Percentiles rank a stretch among this genome's conserved stretches.
phyloP scores from a whole-genome alignment of 2,888 invertebrate genomes.

The Crossocerus cetratus region DNA sequence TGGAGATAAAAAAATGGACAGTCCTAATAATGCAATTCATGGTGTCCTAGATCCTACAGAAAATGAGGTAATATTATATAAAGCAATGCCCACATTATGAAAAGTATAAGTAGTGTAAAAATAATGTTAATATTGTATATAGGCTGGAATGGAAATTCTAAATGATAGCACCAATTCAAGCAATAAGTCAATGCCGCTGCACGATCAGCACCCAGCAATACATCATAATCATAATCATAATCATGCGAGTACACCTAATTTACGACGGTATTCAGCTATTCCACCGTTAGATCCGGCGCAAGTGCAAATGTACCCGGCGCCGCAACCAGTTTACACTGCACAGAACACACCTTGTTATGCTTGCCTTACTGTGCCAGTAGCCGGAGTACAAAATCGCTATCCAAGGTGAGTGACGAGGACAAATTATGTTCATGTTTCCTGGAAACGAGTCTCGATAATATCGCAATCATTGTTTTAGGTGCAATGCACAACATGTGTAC shows the following conservation, averaged over 20 bases:
- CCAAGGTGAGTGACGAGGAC: conserved; percentile 62
- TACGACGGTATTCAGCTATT: conserved; percentile 71
- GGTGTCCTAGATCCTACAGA: conserved; percentile 61
- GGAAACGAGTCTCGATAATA: too few species aligned
- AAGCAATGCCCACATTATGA: not conserved
- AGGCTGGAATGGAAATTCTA: conserved; percentile 55
- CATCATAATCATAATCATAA: conserved; percentile 71
- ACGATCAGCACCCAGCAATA: conserved; percentile 67
- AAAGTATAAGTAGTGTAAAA: not conserved
- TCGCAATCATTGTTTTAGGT: conserved; percentile 51
- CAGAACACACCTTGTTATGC: conserved; percentile 72
- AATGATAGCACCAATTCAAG: conserved; percentile 63
- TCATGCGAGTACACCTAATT: conserved; percentile 64
- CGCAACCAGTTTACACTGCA: conserved; percentile 71
- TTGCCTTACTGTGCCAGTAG: conserved; percentile 72
- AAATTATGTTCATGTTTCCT: too few species aligned
- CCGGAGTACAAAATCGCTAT: conserved; percentile 72
- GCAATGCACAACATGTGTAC: conserved; percentile 72
- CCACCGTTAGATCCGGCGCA: conserved; percentile 70
- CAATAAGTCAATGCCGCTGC: conserved; percentile 63
- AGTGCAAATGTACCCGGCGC: conserved; percentile 72
- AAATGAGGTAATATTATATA: conserved; percentile 64
- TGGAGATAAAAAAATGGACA: conserved; percentile 68
- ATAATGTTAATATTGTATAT: conserved; percentile 29
- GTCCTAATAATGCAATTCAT: conserved; percentile 61